Evolutionary conservation across 2,113 vertebrate genomes (phyloP).

Genomic region (Mus spicilegus): DNA sequence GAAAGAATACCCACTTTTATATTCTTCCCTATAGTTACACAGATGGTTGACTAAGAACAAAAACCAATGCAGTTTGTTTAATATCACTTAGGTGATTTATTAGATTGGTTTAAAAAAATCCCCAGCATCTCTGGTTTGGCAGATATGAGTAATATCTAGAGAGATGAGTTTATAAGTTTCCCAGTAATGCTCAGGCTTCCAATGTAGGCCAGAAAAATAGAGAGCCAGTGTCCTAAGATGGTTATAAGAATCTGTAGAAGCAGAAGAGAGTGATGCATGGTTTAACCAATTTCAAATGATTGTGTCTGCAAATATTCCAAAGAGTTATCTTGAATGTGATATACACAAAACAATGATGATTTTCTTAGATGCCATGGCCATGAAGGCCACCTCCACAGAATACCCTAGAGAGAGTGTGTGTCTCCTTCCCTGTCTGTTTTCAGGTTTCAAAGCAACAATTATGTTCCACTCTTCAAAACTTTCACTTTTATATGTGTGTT

Average conservation of each 20-base stretch:
- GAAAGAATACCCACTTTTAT: background rate
- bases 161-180: background rate
- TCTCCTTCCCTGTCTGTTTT: background rate
- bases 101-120: background rate
- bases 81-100: background rate
- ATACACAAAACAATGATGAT: background rate
- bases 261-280: background rate
- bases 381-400: background rate
- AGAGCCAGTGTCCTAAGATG: background rate
- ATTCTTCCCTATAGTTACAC: background rate
- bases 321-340: background rate
- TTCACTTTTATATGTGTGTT: conserved; percentile 5
- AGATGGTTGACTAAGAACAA: background rate
- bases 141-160: background rate
- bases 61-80: background rate
- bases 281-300: background rate
- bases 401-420: background rate
- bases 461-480: background rate
- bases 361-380: background rate
- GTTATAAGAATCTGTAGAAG: background rate
- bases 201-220: background rate
- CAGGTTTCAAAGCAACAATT: background rate
- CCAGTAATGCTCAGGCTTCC: background rate
- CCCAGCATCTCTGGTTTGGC: background rate
- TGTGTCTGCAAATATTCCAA: background rate